Conservation (phyloP, 2,797 vertebrate genomes). For the Discoglossus pictus region DNA sequence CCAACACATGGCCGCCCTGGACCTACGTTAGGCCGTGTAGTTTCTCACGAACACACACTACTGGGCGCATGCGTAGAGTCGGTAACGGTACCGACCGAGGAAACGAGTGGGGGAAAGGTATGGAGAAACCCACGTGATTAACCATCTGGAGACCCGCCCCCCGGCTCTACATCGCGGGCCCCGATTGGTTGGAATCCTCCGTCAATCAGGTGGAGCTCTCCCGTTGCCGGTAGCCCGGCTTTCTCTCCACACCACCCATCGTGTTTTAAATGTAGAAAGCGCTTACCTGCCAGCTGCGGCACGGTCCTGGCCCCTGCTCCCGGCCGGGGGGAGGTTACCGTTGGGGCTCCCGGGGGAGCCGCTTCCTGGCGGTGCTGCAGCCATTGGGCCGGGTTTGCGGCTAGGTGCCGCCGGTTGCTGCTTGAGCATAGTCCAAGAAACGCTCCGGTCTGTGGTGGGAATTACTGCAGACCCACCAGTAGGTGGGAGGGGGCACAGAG, state of each 20-base stretch:
- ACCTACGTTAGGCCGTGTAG: background rate
- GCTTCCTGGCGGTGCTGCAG: conserved; percentile 10
- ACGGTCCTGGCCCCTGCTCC: conserved; percentile 26
- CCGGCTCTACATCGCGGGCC: background rate
- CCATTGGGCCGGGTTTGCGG: conserved; percentile 35
- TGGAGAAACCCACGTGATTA: conserved; percentile 9
- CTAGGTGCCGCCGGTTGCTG: conserved; percentile 24
- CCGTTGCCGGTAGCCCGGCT: conserved; percentile 29
- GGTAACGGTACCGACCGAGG: conserved; percentile 12
- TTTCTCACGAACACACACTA: too few relatives aligned
- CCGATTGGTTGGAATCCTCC: background rate
- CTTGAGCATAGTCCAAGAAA: conserved; percentile 32
- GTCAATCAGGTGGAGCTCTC: conserved; percentile 16
- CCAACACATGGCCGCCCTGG: too few relatives aligned
- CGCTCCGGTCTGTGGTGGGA: too few relatives aligned
- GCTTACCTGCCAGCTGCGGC: conserved; percentile 30
- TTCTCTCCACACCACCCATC: background rate
- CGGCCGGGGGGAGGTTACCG: conserved; percentile 24
- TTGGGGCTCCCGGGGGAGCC: conserved; percentile 47
- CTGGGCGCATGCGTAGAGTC: conserved; percentile 17
- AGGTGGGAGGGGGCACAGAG: background rate
- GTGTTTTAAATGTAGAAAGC: too few relatives aligned
- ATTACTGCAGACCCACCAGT: conserved; percentile 1
- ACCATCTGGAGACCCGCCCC: too few relatives aligned
- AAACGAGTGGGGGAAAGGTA: background rate